Percentiles rank a stretch among this genome's conserved stretches.
Conservation (phyloP, 2,113 vertebrate species). For the Rhombomys opimus region DNA sequence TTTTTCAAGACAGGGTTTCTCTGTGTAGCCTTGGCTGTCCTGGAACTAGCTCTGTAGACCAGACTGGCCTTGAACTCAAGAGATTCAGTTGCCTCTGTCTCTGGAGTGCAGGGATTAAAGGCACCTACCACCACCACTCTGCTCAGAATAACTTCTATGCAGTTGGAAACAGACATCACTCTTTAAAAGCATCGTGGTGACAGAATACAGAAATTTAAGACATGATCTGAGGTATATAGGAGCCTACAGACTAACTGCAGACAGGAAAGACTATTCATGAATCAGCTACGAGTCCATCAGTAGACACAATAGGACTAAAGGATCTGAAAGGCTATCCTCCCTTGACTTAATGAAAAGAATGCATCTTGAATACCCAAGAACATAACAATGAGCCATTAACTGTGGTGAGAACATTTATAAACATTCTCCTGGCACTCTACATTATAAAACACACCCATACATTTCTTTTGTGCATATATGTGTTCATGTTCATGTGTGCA, state of each 20-base stretch:
- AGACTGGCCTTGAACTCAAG: neutral
- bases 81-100: neutral
- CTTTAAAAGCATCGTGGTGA: neutral
- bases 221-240: neutral
- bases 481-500: neutral
- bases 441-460: neutral
- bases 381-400: neutral
- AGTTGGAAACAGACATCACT: neutral
- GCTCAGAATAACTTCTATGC: neutral
- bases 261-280: neutral
- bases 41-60: neutral
- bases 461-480: neutral
- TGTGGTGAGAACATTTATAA: neutral
- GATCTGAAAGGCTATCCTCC: neutral
- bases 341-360: neutral
- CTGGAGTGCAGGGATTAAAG: neutral
- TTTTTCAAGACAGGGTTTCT: neutral
- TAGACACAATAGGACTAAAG: neutral
- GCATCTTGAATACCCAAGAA: neutral
- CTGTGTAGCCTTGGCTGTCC: neutral
- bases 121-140: neutral
- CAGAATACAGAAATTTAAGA: neutral
- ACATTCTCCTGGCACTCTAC: neutral
- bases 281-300: neutral
- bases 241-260: neutral